A percentile compares a stretch with the other conserved stretches of the same genome.
Evolutionary conservation across 2,113 vertebrate genomes (phyloP).

Genomic region (Microtus richardsoni): DNA sequence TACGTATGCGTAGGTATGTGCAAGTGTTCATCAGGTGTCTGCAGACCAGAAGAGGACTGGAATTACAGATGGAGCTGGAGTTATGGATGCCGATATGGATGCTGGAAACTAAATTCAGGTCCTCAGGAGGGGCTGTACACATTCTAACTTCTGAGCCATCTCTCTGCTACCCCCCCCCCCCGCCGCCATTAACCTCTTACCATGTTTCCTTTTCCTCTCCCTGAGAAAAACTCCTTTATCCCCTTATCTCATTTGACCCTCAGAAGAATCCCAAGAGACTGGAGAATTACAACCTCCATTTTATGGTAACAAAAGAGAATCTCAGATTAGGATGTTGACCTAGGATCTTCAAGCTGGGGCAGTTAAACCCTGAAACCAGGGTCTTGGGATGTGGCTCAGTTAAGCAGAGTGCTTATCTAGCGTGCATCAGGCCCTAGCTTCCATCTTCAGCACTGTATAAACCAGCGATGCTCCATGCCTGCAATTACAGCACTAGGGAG

Average conservation of each 20-base stretch:
- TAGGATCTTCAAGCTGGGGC: not conserved
- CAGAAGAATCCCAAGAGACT: conserved; percentile 28
- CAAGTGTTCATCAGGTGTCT: not conserved
- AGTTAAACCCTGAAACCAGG: not conserved
- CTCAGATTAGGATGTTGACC: not conserved
- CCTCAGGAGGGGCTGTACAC: not conserved
- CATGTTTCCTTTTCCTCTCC: not conserved
- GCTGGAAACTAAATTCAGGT: not conserved
- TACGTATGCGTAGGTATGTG: not conserved
- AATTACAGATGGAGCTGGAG: too few species aligned
- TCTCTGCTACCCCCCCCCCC: not conserved
- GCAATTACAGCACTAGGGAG: not conserved
- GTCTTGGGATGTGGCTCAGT: not conserved
- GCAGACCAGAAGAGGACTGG: not conserved
- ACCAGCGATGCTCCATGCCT: not conserved
- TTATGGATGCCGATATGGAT: too few species aligned
- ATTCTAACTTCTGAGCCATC: not conserved
- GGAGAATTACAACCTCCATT: not conserved
- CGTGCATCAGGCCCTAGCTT: too few species aligned
- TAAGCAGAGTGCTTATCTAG: not conserved
- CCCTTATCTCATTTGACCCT: not conserved
- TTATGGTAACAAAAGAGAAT: conserved; percentile 20
- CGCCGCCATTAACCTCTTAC: not conserved
- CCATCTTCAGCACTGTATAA: not conserved
- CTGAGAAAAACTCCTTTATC: not conserved